Evolutionary conservation across 2,113 vertebrate genomes (phyloP), one percentile per base, ranked within the genome.

Genomic region (Aegithalos caudatus): DNA sequence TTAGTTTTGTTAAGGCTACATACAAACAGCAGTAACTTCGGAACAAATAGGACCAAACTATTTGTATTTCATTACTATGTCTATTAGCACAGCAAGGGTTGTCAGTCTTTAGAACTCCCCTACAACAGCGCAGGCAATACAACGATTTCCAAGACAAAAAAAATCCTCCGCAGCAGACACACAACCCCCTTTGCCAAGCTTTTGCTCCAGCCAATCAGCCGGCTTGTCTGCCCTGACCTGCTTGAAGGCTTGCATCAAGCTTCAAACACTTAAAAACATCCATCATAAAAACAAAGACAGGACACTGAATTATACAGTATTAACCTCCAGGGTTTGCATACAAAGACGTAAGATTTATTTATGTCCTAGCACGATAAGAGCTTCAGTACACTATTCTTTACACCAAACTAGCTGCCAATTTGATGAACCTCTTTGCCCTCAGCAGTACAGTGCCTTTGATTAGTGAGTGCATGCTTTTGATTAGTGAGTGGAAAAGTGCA

Each of bases 311-410:
- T 99, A 99, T 99, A 98, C 99, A 99, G 98, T 97, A 99, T 99
- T 99, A 99, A 99, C 99, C 99, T 99, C 99, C 98, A 98, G 98
- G 98, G 97, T 99, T 98, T 99, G 98, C 98, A 99, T 98, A 98
- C 98, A 98, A 98, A 99, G 98, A 98, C 98, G 96, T 98, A 94
- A 98, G 98, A 98, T 99, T 99, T 99, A 99, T 99, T 99, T 99
- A 98, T 98, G 98, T 98, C 98, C 95, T 94, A 97, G 96, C 92
- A 97, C 96, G 61, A 98, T 98, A 98, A 98, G 98, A 99, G 98
- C 98, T 97, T 98, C 98, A 97, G 97, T 92, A 98, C 98, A 96
- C 97, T 62, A 97, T 98, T 98, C 98, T 98, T 98, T 98, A 98
- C 98, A 98, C 98, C 97, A 98, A 98, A 98, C 98, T 84, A 97